Base-by-base conservation (phyloP, 2,888 invertebrate species). In the Drosophila lutescens region DNA sequence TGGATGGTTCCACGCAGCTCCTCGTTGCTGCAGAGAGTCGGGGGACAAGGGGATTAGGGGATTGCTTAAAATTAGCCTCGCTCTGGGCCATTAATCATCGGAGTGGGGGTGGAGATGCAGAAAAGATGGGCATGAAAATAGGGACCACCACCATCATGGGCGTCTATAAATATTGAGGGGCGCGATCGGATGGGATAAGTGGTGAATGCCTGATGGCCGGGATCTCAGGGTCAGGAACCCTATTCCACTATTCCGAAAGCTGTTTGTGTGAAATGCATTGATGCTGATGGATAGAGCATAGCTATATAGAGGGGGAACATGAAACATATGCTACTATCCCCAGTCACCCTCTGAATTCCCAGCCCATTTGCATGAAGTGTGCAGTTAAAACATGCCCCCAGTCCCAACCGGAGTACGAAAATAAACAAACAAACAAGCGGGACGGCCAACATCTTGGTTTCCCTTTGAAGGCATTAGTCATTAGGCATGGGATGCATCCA, bases 1-100 rank as follows among this genome's bases (percentile, higher is more conserved):
- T 97, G 91, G 90, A 97, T 95, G 0, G 96, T 96, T 85, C 96
- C 95, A 74, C 96, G 94, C 2, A 91, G 81, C 43, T 91, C 91
- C 43, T 90, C 91, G 72, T 89, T 88, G 20, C 91, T 91, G 67
- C 20, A 80, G 65, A 40, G 40, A 67, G 38, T 17, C 2, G 15
- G 40, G 41, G 44, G n/a, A 44, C 20, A 54, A 13, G 60, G 26
- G 26, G 26, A 26, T 26, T 26, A 30, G 30, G 26, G 32, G 32
- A 36, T 62, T 36, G n/a, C 57, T 75, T 69, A 66, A 69, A 61
- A 76, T 76, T 66, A 74, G 58, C 49, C 41, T 32, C 58, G 50
- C 51, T 44, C 34, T 41, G 34, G 46, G 17, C 41, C 69, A 77
- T 83, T 75, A 82, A 88, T 75, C 73, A 79, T 70, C 41, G 8